These are phyloP conservation scores for cat (Felis catus) DNA, from an alignment of 2,113 vertebrate species.

Conservation along the genomic window DNA sequence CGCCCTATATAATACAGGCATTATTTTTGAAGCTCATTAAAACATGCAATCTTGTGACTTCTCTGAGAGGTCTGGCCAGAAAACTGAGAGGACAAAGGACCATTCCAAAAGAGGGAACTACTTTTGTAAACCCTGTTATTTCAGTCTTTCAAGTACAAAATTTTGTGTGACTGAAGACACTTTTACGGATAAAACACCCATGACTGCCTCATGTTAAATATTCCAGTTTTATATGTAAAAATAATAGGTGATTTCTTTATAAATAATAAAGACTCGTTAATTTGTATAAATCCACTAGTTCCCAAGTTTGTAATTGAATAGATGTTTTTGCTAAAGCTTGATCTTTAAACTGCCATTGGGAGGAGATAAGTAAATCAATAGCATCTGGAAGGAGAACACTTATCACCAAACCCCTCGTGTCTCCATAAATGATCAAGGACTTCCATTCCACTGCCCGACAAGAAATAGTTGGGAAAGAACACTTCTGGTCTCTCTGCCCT, in stretches of 20 bases:
- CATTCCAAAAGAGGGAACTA: not conserved
- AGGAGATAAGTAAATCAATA: not conserved
- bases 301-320: not conserved
- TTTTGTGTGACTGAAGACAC: not conserved
- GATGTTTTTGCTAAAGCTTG: not conserved
- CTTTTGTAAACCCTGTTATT: not conserved
- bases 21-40: conserved; percentile 21
- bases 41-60: not conserved
- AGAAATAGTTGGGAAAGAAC: not conserved
- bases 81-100: not conserved
- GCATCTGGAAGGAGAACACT: not conserved
- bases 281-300: not conserved
- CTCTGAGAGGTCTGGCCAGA: not conserved
- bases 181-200: not conserved
- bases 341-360: not conserved
- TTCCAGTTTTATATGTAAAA: not conserved
- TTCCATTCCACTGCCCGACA: not conserved
- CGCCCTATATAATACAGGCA: not conserved
- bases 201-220: not conserved
- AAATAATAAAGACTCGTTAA: conserved; percentile 1
- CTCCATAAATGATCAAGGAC: not conserved
- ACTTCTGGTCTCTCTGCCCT: not conserved
- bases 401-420: not conserved
- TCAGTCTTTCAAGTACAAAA: not conserved
- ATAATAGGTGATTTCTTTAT: not conserved